A percentile compares a stretch with the other conserved stretches of the same genome.
Conservation (phyloP, 2,888 invertebrate genomes). For the Synergus umbraculus region DNA sequence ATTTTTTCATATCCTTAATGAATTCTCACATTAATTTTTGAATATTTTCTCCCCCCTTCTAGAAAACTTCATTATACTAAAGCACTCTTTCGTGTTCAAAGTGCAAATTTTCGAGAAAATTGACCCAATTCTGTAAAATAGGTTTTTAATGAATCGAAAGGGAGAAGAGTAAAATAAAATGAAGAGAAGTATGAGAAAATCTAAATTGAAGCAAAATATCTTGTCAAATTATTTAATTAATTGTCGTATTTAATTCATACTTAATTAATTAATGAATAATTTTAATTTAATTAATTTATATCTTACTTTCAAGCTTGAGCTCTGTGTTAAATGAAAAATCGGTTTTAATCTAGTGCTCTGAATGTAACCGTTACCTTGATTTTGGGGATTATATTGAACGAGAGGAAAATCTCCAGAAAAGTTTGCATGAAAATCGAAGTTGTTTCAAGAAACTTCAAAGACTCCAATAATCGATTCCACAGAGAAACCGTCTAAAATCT, state of each 20-base stretch:
- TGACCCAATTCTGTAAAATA: no score
- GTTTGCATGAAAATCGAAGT: background rate
- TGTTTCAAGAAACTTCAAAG: background rate
- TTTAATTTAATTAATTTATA: background rate
- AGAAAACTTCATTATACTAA: background rate
- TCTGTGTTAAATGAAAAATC: background rate
- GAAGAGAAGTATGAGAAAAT: background rate
- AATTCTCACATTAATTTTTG: background rate
- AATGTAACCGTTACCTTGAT: background rate
- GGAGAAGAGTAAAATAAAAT: background rate
- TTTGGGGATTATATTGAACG: background rate
- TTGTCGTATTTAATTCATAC: background rate
- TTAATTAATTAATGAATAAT: no score
- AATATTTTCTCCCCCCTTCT: background rate
- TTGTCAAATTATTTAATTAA: background rate
- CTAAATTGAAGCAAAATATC: background rate
- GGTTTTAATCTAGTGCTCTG: background rate
- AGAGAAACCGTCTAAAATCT: background rate
- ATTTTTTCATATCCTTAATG: background rate
- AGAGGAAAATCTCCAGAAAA: background rate
- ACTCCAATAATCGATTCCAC: background rate
- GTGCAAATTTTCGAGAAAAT: background rate
- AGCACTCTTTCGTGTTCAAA: background rate
- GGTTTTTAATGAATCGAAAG: background rate
- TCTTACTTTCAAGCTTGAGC: background rate